phyloP scores from a whole-genome alignment of 2,888 invertebrate species.

The Hofmannophila pseudospretella region DNA sequence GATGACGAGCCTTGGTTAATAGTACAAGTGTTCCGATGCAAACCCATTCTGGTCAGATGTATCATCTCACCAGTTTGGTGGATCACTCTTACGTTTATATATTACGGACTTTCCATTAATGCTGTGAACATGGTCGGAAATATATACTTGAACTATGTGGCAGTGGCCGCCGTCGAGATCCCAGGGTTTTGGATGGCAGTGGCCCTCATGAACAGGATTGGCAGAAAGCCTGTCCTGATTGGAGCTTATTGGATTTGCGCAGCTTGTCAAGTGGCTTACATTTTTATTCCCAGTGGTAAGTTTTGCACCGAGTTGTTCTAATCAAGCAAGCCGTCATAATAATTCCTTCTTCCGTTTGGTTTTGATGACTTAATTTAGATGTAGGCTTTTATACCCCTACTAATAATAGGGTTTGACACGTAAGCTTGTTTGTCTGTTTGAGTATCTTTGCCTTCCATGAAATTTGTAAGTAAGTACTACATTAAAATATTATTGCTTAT shows the following conservation, averaged over 20 bases:
- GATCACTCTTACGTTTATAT: constrained; percentile 88
- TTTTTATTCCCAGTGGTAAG: constrained; percentile 1
- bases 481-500: no score
- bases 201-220: background rate
- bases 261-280: background rate
- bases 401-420: no score
- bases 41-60: constrained; percentile 52
- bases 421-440: no score
- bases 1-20: constrained; percentile 21
- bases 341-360: no score
- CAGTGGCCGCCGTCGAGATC: constrained; percentile 80
- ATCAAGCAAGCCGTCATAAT: no score
- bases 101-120: constrained; percentile 88
- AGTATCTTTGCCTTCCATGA: no score
- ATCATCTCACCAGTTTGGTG: constrained; percentile 48
- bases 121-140: constrained; percentile 84
- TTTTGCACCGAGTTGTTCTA: background rate
- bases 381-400: no score
- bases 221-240: background rate
- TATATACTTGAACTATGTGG: constrained; percentile 86
- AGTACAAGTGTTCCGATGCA: constrained; percentile 52
- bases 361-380: no score
- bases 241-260: constrained; percentile 3
- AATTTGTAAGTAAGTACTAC: no score
- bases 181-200: constrained; percentile 66